These are phyloP conservation scores for Neoitamus cyanurus DNA, from an alignment of 2,888 invertebrate species.

Conservation along the genomic window DNA sequence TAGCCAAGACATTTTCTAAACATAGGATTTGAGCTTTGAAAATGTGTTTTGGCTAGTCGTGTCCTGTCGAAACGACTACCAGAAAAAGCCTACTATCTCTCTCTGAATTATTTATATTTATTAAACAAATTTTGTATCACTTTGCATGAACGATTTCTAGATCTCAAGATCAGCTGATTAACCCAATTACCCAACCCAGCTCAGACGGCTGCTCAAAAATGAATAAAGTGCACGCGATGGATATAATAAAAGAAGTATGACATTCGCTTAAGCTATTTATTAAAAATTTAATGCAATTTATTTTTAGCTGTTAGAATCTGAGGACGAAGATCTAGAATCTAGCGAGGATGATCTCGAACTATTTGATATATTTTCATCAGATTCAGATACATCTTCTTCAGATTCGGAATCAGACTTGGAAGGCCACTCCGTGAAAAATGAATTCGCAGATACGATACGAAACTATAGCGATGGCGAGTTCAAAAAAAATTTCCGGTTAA, in stretches of 20 bases:
- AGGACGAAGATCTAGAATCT: neutral
- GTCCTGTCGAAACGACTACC: too few species aligned
- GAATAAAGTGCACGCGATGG: too few species aligned
- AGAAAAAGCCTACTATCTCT: too few species aligned
- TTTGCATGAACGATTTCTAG: too few species aligned
- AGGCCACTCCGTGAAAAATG: neutral
- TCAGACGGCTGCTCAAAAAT: too few species aligned
- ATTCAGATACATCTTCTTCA: neutral
- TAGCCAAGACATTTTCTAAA: too few species aligned
- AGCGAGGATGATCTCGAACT: neutral
- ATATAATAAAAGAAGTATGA: neutral
- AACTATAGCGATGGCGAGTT: neutral
- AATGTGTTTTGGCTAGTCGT: too few species aligned
- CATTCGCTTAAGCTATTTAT: neutral
- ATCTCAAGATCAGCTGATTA: too few species aligned
- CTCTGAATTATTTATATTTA: too few species aligned
- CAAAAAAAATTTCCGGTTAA: neutral
- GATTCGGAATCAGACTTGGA: neutral
- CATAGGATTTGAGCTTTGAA: too few species aligned
- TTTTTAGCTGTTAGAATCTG: neutral
- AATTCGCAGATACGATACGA: neutral
- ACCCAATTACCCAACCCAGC: too few species aligned
- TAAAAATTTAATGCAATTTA: neutral
- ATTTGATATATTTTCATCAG: neutral
- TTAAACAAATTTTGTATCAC: too few species aligned